phyloP scores from a whole-genome alignment of 2,113 vertebrate species.

The Donacobius atricapilla region DNA sequence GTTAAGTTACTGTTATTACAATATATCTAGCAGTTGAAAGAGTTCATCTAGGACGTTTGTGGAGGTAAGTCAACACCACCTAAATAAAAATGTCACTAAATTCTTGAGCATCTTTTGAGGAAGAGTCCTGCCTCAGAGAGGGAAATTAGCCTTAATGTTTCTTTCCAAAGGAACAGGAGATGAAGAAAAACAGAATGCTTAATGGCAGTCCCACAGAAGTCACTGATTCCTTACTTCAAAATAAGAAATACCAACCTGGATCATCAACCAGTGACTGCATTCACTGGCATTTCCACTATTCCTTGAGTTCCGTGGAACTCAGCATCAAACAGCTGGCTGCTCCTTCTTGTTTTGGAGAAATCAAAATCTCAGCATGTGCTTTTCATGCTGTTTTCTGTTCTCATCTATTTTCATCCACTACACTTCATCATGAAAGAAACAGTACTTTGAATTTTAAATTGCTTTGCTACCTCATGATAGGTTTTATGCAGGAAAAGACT shows the following conservation, averaged over 20 bases:
- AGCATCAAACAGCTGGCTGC: not conserved
- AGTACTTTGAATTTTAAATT: not conserved
- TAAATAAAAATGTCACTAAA: not conserved
- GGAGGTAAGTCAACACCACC: not conserved
- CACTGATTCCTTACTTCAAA: not conserved
- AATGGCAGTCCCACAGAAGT: not conserved
- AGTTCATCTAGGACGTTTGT: not conserved
- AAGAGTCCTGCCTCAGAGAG: not conserved
- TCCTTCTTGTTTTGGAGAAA: not conserved
- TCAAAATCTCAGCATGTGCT: not conserved
- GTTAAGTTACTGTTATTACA: not conserved
- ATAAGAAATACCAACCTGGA: not conserved
- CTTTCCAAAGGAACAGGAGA: not conserved
- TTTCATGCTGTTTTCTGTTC: not conserved
- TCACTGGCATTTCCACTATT: not conserved
- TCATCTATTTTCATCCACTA: not conserved
- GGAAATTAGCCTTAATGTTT: not conserved
- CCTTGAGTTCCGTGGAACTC: not conserved
- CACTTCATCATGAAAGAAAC: not conserved
- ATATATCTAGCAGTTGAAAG: not conserved
- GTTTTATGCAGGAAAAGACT: not conserved
- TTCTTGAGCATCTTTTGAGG: not conserved
- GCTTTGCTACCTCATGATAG: not conserved
- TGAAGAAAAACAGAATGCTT: not conserved
- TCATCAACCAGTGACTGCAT: not conserved